Conservation (phyloP, 2,888 invertebrate species). For the Pristionchus maxplancki region DNA sequence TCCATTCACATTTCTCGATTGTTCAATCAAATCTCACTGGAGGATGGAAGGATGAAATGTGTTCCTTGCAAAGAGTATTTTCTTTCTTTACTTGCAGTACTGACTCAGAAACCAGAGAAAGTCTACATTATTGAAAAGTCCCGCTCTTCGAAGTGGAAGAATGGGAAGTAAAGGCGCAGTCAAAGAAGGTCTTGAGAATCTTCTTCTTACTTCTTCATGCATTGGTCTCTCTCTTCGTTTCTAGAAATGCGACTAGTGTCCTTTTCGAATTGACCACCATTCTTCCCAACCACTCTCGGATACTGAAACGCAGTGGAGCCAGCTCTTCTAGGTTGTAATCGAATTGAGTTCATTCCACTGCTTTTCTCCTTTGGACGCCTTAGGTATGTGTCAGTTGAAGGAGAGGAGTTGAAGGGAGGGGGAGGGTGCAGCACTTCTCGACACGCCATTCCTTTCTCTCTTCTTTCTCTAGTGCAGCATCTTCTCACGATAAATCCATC, state of each 20-base stretch:
- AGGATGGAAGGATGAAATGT: neutral
- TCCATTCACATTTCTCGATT: neutral
- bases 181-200: conserved; percentile 14
- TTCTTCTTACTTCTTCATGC: conserved; percentile 30
- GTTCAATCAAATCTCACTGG: conserved; percentile 20
- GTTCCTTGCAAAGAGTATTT: neutral
- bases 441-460: conserved; percentile 27
- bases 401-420: neutral
- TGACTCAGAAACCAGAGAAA: neutral
- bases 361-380: conserved; percentile 31
- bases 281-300: conserved; percentile 7
- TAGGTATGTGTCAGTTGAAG: conserved; percentile 40
- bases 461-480: conserved; percentile 31
- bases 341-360: conserved; percentile 45
- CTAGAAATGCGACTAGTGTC: conserved; percentile 20
- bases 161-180: neutral
- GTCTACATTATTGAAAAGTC: conserved; percentile 2
- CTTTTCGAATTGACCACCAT: neutral
- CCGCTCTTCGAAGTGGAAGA: neutral
- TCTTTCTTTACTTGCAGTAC: neutral
- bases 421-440: conserved; percentile 3
- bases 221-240: neutral
- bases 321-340: neutral
- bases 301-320: conserved; percentile 17
- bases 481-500: conserved; percentile 40